Evolutionary conservation across 2,888 invertebrate species (phyloP).

Genomic region (Philereme vetulata): DNA sequence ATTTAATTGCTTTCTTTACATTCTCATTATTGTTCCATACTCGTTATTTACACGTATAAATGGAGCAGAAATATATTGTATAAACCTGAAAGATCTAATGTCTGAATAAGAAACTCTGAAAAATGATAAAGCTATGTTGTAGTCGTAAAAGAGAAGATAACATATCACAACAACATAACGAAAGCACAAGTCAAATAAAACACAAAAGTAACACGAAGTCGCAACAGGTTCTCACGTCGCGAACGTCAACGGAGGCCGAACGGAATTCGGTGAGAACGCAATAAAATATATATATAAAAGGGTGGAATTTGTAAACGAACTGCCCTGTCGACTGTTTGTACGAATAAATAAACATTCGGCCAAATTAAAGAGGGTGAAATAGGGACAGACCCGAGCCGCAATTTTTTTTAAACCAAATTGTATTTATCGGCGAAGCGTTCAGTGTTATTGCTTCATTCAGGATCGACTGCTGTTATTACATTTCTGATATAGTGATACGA

Average conservation of each 20-base stretch:
- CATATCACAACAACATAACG: constrained; percentile 26
- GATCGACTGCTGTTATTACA: constrained; percentile 34
- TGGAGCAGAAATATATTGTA: not conserved
- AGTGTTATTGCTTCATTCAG: constrained; percentile 49
- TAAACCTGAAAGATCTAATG: not conserved
- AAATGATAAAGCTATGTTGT: constrained; percentile 22
- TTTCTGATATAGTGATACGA: constrained; percentile 35
- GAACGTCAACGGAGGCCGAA: constrained; percentile 33
- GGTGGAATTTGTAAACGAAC: constrained; percentile 67
- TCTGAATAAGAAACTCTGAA: constrained; percentile 2
- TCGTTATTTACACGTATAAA: constrained; percentile 31
- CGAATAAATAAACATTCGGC: constrained; percentile 73
- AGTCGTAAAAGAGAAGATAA: constrained; percentile 23
- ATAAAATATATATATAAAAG: constrained; percentile 50
- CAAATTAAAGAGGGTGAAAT: constrained; percentile 69
- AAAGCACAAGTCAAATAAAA: constrained; percentile 39
- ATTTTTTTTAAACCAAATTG: constrained; percentile 49
- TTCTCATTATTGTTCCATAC: constrained; percentile 35
- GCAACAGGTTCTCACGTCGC: constrained; percentile 44
- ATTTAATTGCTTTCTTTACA: constrained; percentile 53
- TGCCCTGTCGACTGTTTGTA: constrained; percentile 62
- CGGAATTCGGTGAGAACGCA: constrained; percentile 41
- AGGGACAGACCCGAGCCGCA: constrained; percentile 46
- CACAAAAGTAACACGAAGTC: constrained; percentile 33
- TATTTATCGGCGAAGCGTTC: constrained; percentile 49